Conservation (phyloP, 2,113 vertebrate genomes). For the Psittacula cyanocephala region DNA sequence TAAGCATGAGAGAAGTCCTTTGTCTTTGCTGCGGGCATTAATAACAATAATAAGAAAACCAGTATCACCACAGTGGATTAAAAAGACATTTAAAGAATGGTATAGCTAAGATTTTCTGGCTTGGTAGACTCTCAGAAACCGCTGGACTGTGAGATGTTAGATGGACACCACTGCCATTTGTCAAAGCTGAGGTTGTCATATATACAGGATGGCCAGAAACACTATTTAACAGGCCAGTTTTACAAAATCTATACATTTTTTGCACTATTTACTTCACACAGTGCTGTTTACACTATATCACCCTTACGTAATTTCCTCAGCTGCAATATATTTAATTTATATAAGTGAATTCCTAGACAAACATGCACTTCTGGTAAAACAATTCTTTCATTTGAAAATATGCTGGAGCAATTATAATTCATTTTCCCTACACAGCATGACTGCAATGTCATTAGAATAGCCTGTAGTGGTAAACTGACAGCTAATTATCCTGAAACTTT, state of each 20-base stretch:
- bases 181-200: neutral
- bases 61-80: neutral
- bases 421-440: neutral
- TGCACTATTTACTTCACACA: neutral
- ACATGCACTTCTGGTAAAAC: neutral
- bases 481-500: neutral
- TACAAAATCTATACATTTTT: neutral
- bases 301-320: neutral
- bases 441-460: neutral
- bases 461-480: neutral
- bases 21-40: neutral
- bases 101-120: neutral
- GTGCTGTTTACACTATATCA: no score
- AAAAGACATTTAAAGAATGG: neutral
- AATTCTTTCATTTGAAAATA: neutral
- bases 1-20: accelerated
- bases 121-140: neutral
- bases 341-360: neutral
- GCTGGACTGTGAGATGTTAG: no score
- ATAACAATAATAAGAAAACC: neutral
- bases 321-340: neutral
- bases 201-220: neutral
- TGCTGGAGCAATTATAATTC: neutral
- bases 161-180: neutral
- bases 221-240: neutral